Percentiles rank a stretch among this genome's conserved stretches.
These are phyloP conservation scores for Psittacula echo DNA, from an alignment of 2,797 vertebrate genomes.

Conservation along the genomic window DNA sequence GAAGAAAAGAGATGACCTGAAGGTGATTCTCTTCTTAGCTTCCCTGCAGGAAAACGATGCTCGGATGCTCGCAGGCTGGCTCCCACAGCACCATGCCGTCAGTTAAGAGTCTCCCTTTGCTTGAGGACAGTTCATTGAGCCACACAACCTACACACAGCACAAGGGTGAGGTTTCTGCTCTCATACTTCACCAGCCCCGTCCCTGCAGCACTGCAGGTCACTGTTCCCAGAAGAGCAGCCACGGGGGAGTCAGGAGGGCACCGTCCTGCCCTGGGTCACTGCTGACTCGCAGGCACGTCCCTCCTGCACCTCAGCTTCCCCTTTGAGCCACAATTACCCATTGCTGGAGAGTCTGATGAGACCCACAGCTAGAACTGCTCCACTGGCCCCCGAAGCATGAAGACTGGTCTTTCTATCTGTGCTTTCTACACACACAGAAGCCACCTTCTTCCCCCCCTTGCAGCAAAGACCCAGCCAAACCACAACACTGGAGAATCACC, in stretches of 20 bases:
- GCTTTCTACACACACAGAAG: not conserved
- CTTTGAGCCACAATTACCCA: not conserved
- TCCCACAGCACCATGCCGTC: not conserved
- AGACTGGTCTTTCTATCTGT: not conserved
- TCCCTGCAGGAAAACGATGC: not conserved
- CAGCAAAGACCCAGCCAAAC: not conserved
- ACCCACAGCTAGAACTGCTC: not conserved
- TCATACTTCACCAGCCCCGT: not conserved
- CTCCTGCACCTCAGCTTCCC: not conserved
- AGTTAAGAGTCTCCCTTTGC: accelerated
- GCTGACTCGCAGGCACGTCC: not conserved
- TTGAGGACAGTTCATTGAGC: not conserved
- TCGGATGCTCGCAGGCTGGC: not conserved
- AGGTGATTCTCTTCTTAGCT: not conserved
- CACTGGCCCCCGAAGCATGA: not conserved
- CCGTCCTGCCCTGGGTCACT: not conserved
- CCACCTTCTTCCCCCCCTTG: not conserved
- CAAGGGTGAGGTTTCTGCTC: not conserved
- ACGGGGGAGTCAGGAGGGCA: not conserved
- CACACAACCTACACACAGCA: not conserved
- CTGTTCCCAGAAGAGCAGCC: not conserved
- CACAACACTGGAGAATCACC: not conserved
- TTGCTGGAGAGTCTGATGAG: not conserved
- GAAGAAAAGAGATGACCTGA: not conserved
- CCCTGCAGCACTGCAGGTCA: not conserved